Base-by-base conservation (phyloP, 1,140 invertebrate species). In the Lethrus apterus region DNA sequence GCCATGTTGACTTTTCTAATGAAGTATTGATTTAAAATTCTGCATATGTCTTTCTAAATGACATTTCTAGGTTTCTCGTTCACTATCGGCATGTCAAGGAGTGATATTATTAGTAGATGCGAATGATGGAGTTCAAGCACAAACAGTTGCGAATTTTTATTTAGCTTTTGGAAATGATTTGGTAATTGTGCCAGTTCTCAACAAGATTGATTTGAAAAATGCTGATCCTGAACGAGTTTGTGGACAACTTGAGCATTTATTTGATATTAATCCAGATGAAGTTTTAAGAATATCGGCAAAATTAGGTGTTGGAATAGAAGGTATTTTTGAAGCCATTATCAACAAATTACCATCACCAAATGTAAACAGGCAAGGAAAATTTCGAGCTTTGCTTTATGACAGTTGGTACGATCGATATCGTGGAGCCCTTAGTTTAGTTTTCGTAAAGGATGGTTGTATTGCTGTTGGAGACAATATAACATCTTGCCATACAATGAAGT, bases 1-100 rank as follows among this genome's bases (percentile, higher is more conserved):
- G 96, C 17, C 96, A 99, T 77, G 94, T 98, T 8, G 96, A 99
- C 69, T 99, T 99, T 71, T 83, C 87, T 3, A 96, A 91, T 72
- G 95, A 99, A 78, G 95, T 98, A 57, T 40, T 3, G 32, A 29
- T 10, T 32, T 9, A 15, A 14, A 26, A 43, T n/a, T 29, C 21
- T n/a, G 4, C 13, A 19, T 32, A 35, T 21, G 4, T 35, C 10
- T 26, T 19, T 23, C 15, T 10, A 36, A 41, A 45, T 30, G 15
- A 29, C 42, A 13, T 49, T 54, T 54, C 15, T 35, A 79, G 78
- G 79, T 81, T n/a, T 76, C 84, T 2, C 71, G 86, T 32, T 95
- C 92, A 23, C 72, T 98, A 50, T 75, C 82, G 50, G 91, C 92
- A 17, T 98, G 93, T 67, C 88, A 98, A 76, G 95, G 94, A 2